These are phyloP conservation scores for Sweltsa coloradensis DNA, from an alignment of 1,140 invertebrate species.

Conservation along the genomic window DNA sequence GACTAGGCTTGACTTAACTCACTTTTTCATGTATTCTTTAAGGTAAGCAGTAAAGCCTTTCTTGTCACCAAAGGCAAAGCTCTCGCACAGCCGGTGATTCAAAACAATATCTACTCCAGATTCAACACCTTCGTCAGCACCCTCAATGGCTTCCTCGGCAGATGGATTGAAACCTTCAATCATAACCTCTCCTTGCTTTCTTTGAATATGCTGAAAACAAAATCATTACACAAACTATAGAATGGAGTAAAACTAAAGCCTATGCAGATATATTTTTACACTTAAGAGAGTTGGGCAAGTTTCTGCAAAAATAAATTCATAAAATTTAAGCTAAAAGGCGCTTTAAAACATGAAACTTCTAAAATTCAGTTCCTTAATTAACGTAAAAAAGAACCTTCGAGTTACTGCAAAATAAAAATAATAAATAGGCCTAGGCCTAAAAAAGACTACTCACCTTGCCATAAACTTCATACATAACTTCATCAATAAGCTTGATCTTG, in stretches of 20 bases:
- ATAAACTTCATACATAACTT: conserved; percentile 90
- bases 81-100: conserved; percentile 81
- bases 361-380: too few species aligned
- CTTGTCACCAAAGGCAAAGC: conserved; percentile 73
- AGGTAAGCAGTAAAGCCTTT: conserved; percentile 85
- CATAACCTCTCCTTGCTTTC: conserved; percentile 64
- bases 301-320: too few species aligned
- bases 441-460: conserved; percentile 49
- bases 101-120: conserved; percentile 86
- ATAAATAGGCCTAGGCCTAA: too few species aligned
- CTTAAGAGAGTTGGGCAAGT: too few species aligned
- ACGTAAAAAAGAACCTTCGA: too few species aligned
- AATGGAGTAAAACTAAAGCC: too few species aligned
- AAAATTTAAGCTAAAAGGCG: too few species aligned
- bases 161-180: conserved; percentile 86
- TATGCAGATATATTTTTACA: too few species aligned
- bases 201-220: conserved; percentile 45
- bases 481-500: conserved; percentile 85
- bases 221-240: conserved; percentile 11
- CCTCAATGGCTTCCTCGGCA: conserved; percentile 81
- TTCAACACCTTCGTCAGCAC: conserved; percentile 57
- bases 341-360: too few species aligned
- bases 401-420: too few species aligned
- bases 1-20: too few species aligned
- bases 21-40: conserved; percentile 96